Percentiles rank a stretch among this genome's conserved stretches.
These are phyloP conservation scores for Troides aeacus DNA, from an alignment of 2,888 invertebrate species.

Conservation along the genomic window DNA sequence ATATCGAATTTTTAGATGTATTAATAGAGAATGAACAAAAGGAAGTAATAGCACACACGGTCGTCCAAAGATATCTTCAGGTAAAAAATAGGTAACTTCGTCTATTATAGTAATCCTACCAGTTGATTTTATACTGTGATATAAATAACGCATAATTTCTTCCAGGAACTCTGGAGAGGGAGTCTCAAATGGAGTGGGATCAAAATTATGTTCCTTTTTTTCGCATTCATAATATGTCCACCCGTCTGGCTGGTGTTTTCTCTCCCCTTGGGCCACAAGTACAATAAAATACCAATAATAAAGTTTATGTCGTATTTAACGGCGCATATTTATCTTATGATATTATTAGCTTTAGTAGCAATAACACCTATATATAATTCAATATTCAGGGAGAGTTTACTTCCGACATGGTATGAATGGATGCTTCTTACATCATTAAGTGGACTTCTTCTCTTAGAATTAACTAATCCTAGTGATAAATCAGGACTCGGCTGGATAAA, in stretches of 20 bases:
- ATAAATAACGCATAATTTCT: conserved; percentile 40
- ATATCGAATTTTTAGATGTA: conserved; percentile 96
- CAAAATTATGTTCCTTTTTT: conserved; percentile 95
- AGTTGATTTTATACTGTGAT: conserved; percentile 23
- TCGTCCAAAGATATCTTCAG: conserved; percentile 97
- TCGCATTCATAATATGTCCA: conserved; percentile 95
- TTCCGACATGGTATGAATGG: conserved; percentile 98
- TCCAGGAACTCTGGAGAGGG: conserved; percentile 98
- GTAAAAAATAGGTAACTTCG: conserved; percentile 84
- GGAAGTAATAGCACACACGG: conserved; percentile 97
- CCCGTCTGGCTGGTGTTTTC: conserved; percentile 98
- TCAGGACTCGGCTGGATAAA: conserved; percentile 98
- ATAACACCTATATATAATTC: conserved; percentile 91
- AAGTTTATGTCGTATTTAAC: conserved; percentile 99
- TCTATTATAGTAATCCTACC: conserved; percentile 37
- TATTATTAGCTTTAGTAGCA: conserved; percentile 93
- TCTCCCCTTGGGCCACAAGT: conserved; percentile 95
- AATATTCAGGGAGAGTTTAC: conserved; percentile 87
- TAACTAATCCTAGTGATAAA: conserved; percentile 98
- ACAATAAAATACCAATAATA: conserved; percentile 99
- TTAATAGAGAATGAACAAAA: conserved; percentile 99
- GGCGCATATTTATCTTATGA: conserved; percentile 98
- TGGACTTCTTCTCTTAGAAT: conserved; percentile 95
- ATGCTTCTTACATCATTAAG: conserved; percentile 96
- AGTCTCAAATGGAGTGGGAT: conserved; percentile 97